Evolutionary conservation across 2,888 invertebrate species (phyloP), one percentile per base, ranked within the genome.

Genomic region (Amphipyra berbera): DNA sequence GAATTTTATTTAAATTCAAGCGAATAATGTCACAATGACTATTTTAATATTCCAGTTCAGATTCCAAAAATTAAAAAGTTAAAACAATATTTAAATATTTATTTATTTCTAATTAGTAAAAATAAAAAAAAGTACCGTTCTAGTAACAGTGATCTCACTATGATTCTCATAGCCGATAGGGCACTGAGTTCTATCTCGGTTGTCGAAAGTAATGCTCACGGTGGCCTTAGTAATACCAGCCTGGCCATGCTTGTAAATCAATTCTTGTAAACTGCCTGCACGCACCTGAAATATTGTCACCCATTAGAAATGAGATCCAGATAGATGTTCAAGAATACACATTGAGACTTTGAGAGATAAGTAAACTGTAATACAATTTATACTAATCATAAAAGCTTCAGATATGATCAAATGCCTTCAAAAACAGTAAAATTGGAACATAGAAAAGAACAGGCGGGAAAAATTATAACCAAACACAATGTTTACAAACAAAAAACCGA

Each of bases 201-300:
- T 99, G 88, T 99, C 99, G 91, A 99, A 99, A 1, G 97, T 97
- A 76, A 99, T 97, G 62, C 99, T 98, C 33, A 99, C 99, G 2
- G 98, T 98, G 0, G 99, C 99, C 90, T 98, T 98, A 7, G 97
- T 98, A 54, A 99, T 96, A 1, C 99, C 99, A 0, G 98, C 98
- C 88, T 99, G 99, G 0, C 99, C 99, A 91, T 97, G 97, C 92
- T 99, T 99, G 91, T 98, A 99, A n/a, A 99, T 98, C 67, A 99
- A 94, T 85, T 99, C 99, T 91, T 98, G 98, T 30, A 99, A 93
- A 71, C 97, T 98, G 37, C 96, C 96, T 4, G 98, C 99, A 77
- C 99, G 96, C 6, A 99, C 98, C 98, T 99, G 81, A 5, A 38
- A 52, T 37, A 61, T 56, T 40, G 10, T 33, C 27, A 48, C 35